A percentile compares a stretch with the other conserved stretches of the same genome.
phyloP scores from a whole-genome alignment of 2,888 invertebrate genomes.

The Eristalis arbustorum region DNA sequence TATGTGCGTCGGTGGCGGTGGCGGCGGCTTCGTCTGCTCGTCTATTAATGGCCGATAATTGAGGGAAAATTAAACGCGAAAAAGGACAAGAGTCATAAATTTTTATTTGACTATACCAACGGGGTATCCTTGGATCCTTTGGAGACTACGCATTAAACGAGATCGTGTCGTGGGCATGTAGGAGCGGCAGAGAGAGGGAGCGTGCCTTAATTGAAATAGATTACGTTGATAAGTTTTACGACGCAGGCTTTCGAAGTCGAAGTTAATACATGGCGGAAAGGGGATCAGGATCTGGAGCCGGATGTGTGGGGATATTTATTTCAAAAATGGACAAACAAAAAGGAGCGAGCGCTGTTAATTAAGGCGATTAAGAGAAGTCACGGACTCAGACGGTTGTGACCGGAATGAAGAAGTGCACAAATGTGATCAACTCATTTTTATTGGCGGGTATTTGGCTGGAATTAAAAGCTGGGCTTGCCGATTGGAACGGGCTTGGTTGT shows the following conservation, averaged over 20 bases:
- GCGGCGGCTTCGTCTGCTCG: neutral
- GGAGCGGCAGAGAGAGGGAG: neutral
- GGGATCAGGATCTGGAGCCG: neutral
- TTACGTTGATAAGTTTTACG: slow-evolving; percentile 27
- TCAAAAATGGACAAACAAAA: neutral
- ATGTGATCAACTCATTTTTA: neutral
- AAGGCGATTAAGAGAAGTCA: neutral
- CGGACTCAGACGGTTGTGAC: neutral
- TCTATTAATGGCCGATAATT: slow-evolving; percentile 42
- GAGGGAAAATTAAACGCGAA: slow-evolving; percentile 39
- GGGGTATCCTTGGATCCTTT: neutral
- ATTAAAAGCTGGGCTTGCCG: neutral
- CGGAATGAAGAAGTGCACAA: neutral
- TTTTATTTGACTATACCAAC: slow-evolving; percentile 14
- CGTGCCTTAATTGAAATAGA: slow-evolving; percentile 30
- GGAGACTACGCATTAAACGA: neutral
- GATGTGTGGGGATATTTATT: neutral
- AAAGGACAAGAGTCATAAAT: neutral
- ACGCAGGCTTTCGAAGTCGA: neutral
- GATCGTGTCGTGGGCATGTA: neutral
- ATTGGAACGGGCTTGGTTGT: neutral
- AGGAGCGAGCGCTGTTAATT: neutral
- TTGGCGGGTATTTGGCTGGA: neutral
- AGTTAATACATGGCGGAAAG: neutral
- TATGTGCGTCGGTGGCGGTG: neutral